Evolutionary conservation across 2,888 invertebrate genomes (phyloP).

Genomic region (Lasioglossum calceatum): DNA sequence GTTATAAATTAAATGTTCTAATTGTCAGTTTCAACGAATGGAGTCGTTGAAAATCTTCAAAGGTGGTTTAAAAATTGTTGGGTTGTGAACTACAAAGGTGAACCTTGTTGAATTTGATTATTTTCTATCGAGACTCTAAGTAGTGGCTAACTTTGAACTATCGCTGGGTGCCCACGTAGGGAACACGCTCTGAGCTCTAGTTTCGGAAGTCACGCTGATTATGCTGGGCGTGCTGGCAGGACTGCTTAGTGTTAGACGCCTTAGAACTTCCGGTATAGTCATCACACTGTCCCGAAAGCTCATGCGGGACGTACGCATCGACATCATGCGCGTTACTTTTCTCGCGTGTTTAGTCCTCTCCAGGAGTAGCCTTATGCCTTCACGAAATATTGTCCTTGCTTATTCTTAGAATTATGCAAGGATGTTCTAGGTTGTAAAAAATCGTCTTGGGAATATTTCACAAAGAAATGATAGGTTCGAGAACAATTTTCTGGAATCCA

Average conservation of each 20-base stretch:
- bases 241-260: not conserved
- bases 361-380: slow-evolving; percentile 66
- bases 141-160: slow-evolving; percentile 39
- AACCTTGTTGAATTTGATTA: not conserved
- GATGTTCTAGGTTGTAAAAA: too few relatives aligned
- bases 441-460: not conserved
- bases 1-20: too few relatives aligned
- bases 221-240: slow-evolving; percentile 54
- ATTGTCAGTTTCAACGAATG: too few relatives aligned
- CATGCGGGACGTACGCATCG: slow-evolving; percentile 60
- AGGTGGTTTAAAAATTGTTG: too few relatives aligned
- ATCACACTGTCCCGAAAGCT: slow-evolving; percentile 65
- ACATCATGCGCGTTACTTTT: slow-evolving; percentile 58
- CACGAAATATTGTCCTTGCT: not conserved
- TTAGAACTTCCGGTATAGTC: slow-evolving; percentile 46
- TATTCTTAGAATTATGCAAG: not conserved
- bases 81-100: too few relatives aligned
- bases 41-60: too few relatives aligned
- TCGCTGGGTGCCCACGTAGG: slow-evolving; percentile 29
- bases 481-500: not conserved
- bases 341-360: slow-evolving; percentile 67
- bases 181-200: slow-evolving; percentile 51
- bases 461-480: not conserved
- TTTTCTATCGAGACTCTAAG: not conserved
- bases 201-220: slow-evolving; percentile 61